Evolutionary conservation across 2,797 vertebrate genomes (phyloP), one percentile per base, ranked within the genome.

Genomic region (Phylloscopus collybita): DNA sequence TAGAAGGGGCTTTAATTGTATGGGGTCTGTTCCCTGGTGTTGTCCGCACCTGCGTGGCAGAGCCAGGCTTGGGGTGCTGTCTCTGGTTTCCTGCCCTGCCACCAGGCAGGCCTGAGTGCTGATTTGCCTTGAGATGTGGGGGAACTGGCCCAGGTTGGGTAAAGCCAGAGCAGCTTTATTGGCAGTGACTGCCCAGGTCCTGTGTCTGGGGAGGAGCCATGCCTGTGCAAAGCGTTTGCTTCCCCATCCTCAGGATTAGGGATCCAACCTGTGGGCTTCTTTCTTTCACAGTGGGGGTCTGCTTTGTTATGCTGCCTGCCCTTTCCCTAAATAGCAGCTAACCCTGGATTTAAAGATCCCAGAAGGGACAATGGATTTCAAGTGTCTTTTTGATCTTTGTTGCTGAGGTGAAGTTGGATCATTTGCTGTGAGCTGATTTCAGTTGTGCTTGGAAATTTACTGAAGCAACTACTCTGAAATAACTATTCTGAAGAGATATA

Each of bases 381-480:
- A 56, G 32, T 73, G 34, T 79, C 54, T 54, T 87, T 86, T 75
- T 94, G 26, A 62, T 88, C 73, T 81, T 79, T 49, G 25, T 79
- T 93, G 59, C 82, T 45, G 26, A 79, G 72, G 81, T 0, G 0
- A 61, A 65, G 45, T 62, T 56, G n/a, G 42, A 59, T 74, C 23
- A 22, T 70, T 81, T n/a, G 16, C 59, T 91, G 20, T 44, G 30
- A 86, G 56, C 54, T 53, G 59, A 69, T 91, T 65, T 86, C 42
- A 26, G 70, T 23, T 72, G 49, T 50, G 62, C 70, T 79, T 90
- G 44, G 91, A 86, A 92, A 88, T 86, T 21, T 76, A 73, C 73
- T 66, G 87, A 45, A 91, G 50, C 60, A 76, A 59, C 59, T 56
- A 30, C 60, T 86, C 75, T 0, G 4, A 17, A 72, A 69, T 49